Conservation (phyloP, 2,888 invertebrate genomes). For the Sepioteuthis lessoniana region DNA sequence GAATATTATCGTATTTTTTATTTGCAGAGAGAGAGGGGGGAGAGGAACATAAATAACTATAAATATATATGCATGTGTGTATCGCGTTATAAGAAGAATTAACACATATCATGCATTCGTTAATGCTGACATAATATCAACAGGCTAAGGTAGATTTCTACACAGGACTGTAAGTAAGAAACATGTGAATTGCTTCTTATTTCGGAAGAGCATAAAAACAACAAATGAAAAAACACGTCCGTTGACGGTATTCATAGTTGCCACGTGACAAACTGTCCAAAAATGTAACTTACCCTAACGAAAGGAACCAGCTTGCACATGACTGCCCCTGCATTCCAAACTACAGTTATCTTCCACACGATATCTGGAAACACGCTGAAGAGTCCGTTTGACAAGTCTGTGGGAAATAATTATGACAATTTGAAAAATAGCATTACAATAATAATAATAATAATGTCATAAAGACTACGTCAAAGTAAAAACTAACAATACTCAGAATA, state of each 20-base stretch:
- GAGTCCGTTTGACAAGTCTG: constrained; percentile 70
- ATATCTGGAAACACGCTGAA: constrained; percentile 68
- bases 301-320: constrained; percentile 68
- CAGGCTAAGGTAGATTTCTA: too few relatives aligned
- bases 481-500: not conserved
- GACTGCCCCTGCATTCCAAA: constrained; percentile 68
- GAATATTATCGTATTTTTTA: too few relatives aligned
- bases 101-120: too few relatives aligned
- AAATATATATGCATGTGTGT: too few relatives aligned
- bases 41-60: too few relatives aligned
- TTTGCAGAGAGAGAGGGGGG: too few relatives aligned
- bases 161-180: too few relatives aligned
- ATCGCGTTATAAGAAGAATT: too few relatives aligned
- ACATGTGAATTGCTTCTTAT: too few relatives aligned
- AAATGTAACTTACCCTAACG: constrained; percentile 56
- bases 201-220: too few relatives aligned
- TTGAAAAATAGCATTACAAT: not conserved
- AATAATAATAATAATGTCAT: not conserved
- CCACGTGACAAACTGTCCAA: not conserved
- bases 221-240: too few relatives aligned
- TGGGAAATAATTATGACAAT: constrained; percentile 47
- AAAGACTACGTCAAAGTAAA: not conserved
- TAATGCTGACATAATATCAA: too few relatives aligned
- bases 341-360: constrained; percentile 63
- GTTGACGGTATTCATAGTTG: not conserved